Evolutionary conservation across 2,113 vertebrate species (phyloP).

Genomic region (Microtus oregoni): DNA sequence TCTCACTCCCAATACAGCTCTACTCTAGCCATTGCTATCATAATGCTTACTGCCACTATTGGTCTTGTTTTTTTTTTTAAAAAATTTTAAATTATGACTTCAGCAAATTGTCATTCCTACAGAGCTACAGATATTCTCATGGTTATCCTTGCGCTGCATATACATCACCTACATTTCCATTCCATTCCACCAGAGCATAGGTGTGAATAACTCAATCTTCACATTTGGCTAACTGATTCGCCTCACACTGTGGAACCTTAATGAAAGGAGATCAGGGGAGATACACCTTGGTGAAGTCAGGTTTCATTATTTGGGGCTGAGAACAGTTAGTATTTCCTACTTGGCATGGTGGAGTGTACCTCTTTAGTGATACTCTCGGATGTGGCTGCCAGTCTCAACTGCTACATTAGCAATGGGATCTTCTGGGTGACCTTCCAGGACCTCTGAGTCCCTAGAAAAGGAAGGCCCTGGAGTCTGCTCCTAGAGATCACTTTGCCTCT

Average conservation of each 20-base stretch:
- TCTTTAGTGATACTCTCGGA: background rate
- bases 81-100: slow-evolving; percentile 23
- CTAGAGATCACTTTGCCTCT: background rate
- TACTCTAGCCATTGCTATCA: background rate
- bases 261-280: background rate
- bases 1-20: background rate
- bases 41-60: background rate
- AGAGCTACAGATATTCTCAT: slow-evolving; percentile 48
- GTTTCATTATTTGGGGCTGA: background rate
- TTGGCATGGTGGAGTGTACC: background rate
- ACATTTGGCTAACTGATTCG: slow-evolving; percentile 46
- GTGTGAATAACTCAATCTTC: background rate
- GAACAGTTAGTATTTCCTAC: background rate
- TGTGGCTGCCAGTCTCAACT: background rate
- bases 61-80: background rate
- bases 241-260: background rate
- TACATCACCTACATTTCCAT: slow-evolving; percentile 10
- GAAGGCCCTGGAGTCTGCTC: background rate
- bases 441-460: background rate
- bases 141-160: background rate
- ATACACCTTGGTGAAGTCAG: background rate
- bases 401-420: too few relatives aligned
- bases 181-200: background rate
- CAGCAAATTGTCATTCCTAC: slow-evolving; percentile 15
- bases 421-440: background rate